phyloP scores from a whole-genome alignment of 2,113 vertebrate genomes.

The Pipra filicauda region DNA sequence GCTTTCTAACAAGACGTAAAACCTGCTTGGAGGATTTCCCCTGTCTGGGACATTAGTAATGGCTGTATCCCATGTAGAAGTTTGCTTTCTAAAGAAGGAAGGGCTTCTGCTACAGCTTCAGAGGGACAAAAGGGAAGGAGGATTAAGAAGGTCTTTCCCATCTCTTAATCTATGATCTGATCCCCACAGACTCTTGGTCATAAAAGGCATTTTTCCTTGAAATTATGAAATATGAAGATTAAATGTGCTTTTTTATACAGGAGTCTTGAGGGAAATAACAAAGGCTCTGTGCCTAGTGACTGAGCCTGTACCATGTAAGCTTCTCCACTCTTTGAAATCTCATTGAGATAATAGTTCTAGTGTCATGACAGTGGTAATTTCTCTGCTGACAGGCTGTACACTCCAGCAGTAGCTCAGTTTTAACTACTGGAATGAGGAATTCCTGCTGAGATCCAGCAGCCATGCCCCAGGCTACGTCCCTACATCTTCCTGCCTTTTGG shows the following conservation, averaged over 20 bases:
- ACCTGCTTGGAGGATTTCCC: background rate
- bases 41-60: background rate
- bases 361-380: background rate
- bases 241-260: background rate
- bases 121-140: background rate
- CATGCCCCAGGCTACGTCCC: background rate
- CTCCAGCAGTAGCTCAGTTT: background rate
- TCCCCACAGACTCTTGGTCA: background rate
- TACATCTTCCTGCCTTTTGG: background rate
- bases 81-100: background rate
- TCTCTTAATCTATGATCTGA: background rate
- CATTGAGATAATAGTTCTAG: background rate
- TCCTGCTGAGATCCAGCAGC: background rate
- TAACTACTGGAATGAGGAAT: background rate
- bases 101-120: background rate
- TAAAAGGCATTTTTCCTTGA: background rate
- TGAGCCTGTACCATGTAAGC: background rate
- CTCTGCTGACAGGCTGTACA: background rate
- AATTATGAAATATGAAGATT: background rate
- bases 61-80: background rate
- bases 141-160: background rate
- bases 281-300: background rate
- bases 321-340: background rate
- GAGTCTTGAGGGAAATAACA: background rate
- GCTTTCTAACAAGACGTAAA: background rate